phyloP scores from a whole-genome alignment of 2,888 invertebrate species.

The Drosophila dives region DNA sequence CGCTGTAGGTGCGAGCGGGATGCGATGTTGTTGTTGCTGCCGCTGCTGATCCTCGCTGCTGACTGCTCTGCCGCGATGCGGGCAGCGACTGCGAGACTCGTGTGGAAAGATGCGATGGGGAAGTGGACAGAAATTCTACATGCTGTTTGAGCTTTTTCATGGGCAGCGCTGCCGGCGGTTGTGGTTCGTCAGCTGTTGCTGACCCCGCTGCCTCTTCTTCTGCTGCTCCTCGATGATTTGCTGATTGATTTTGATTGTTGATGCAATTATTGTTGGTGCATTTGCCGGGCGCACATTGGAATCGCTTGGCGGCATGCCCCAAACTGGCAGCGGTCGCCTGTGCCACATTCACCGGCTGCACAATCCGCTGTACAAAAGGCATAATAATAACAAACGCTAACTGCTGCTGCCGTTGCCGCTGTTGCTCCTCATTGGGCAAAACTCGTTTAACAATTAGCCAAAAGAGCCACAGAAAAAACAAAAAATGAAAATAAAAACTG shows the following conservation, averaged over 20 bases:
- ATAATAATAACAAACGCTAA: constrained; percentile 84
- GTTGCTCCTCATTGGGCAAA: constrained; percentile 29
- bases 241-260: constrained; percentile 60
- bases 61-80: constrained; percentile 68
- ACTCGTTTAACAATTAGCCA: constrained; percentile 8
- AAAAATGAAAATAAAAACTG: constrained; percentile 54
- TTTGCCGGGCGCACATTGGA: constrained; percentile 78
- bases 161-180: constrained; percentile 65
- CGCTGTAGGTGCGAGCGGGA: constrained; percentile 56
- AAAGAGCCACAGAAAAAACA: constrained; percentile 18
- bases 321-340: constrained; percentile 84
- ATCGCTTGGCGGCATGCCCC: constrained; percentile 65
- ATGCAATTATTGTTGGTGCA: constrained; percentile 83
- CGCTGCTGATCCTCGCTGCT: constrained; percentile 62
- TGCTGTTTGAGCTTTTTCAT: constrained; percentile 83
- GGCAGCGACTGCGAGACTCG: constrained; percentile 67
- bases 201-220: not conserved
- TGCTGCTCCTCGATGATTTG: not conserved
- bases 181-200: constrained; percentile 42
- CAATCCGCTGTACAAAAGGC: constrained; percentile 94
- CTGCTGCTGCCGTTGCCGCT: constrained; percentile 27
- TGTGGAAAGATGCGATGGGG: constrained; percentile 34
- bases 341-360: constrained; percentile 93
- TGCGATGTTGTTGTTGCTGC: constrained; percentile 31
- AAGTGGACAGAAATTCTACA: constrained; percentile 77